Conservation (phyloP, 2,113 vertebrate species). For the Dunckerocampus dactyliophorus region DNA sequence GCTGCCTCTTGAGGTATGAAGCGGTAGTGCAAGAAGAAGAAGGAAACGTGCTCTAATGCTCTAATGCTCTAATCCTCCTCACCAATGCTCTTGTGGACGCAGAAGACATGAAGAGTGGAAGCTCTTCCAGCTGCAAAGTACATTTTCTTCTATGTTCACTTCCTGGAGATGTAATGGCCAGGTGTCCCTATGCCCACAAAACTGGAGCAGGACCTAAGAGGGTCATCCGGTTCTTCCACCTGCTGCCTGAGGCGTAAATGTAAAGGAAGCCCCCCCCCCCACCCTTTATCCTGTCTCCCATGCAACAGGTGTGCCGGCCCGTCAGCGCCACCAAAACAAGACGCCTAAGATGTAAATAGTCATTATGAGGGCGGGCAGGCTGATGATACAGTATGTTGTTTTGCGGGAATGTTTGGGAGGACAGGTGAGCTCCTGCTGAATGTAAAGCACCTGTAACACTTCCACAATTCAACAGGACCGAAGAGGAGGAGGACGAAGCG, state of each 20-base stretch:
- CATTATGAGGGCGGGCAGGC: background rate
- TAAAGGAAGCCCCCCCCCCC: conserved; percentile 2
- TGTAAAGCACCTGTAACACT: too few relatives aligned
- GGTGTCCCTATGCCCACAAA: background rate
- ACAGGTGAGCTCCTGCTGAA: background rate
- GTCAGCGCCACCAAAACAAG: conserved; percentile 41
- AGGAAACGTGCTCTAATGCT: too few relatives aligned
- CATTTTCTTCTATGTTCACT: background rate
- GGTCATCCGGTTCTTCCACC: conserved; percentile 53
- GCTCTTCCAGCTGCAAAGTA: background rate
- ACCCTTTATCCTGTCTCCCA: background rate
- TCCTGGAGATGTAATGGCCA: background rate
- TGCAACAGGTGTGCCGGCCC: conserved; percentile 54
- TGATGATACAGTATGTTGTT: too few relatives aligned
- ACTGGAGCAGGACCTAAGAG: conserved; percentile 5
- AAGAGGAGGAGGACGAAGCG: too few relatives aligned
- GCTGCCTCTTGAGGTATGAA: too few relatives aligned
- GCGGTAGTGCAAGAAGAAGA: too few relatives aligned
- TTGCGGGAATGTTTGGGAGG: background rate
- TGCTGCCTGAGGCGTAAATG: conserved; percentile 37
- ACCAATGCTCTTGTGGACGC: too few relatives aligned
- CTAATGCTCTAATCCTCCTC: too few relatives aligned
- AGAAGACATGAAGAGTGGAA: too few relatives aligned
- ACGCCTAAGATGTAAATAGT: conserved; percentile 5
- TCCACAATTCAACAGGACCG: too few relatives aligned